Evolutionary conservation across 2,797 vertebrate genomes (phyloP).

Genomic region (Atherinosoma microstoma): DNA sequence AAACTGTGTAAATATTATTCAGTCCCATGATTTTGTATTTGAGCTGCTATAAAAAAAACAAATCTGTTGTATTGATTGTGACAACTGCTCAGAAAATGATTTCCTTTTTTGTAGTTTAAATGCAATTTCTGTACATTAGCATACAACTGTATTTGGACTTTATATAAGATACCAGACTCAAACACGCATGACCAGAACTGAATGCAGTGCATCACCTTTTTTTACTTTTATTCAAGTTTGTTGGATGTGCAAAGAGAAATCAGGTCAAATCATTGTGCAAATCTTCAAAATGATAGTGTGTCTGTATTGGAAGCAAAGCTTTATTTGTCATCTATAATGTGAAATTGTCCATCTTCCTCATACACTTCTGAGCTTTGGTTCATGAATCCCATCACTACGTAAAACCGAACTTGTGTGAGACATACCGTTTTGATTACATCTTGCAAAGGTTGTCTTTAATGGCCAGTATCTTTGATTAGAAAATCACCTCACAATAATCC

Average conservation of each 20-base stretch:
- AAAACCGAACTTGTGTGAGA: not conserved
- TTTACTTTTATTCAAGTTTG: not conserved
- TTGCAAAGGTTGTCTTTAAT: not conserved
- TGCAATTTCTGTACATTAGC: too few species aligned
- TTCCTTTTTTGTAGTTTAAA: too few species aligned
- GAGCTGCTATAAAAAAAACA: too few species aligned
- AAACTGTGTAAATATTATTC: too few species aligned
- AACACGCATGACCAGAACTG: not conserved
- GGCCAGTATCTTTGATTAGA: slow-evolving; percentile 17
- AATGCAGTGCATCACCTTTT: not conserved
- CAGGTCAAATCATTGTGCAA: not conserved
- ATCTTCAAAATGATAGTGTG: not conserved
- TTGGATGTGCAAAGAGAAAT: not conserved
- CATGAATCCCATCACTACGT: not conserved
- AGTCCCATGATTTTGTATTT: too few species aligned
- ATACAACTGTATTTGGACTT: too few species aligned
- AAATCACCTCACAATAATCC: not conserved
- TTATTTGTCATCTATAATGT: not conserved
- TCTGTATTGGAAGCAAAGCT: not conserved
- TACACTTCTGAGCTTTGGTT: too few species aligned
- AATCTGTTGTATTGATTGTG: too few species aligned
- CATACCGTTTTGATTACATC: not conserved
- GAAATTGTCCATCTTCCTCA: too few species aligned
- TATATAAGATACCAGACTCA: too few species aligned
- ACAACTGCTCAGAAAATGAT: too few species aligned